phyloP scores from a whole-genome alignment of 2,113 vertebrate species.

The Glaucidium brasilianum region DNA sequence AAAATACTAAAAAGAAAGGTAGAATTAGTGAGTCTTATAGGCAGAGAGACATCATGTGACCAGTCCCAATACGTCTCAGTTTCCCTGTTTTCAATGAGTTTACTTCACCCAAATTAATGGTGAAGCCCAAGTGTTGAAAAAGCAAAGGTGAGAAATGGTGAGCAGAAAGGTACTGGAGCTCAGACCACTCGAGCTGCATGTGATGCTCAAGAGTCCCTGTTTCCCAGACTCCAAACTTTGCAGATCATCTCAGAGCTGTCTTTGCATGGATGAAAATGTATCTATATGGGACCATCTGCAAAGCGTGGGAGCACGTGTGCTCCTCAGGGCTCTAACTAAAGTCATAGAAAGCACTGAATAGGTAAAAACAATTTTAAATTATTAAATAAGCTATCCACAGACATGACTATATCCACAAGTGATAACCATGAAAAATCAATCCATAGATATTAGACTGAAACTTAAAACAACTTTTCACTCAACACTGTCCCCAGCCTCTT shows the following conservation, averaged over 20 bases:
- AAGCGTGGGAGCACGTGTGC: accelerated
- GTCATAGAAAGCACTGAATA: neutral
- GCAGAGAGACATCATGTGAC: neutral
- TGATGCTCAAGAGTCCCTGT: neutral
- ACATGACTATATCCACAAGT: neutral
- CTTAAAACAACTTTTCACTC: neutral
- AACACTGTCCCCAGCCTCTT: neutral
- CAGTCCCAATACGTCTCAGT: neutral
- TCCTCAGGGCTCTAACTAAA: neutral
- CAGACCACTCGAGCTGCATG: accelerated
- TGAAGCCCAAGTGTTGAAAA: neutral
- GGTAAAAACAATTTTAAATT: neutral
- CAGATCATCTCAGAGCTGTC: neutral
- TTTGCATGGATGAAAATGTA: neutral
- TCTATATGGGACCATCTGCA: neutral
- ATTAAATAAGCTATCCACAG: neutral
- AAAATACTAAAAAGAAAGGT: neutral
- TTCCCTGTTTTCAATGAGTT: neutral
- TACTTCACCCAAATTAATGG: neutral
- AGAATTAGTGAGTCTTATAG: neutral
- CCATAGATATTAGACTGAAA: neutral
- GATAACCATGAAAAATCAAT: neutral
- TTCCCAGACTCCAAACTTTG: neutral
- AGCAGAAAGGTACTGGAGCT: neutral
- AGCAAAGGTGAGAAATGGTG: neutral